Percentiles rank a stretch among this genome's conserved stretches.
These are phyloP conservation scores for Dysmachus trigonus DNA, from an alignment of 2,888 invertebrate genomes.

Conservation along the genomic window DNA sequence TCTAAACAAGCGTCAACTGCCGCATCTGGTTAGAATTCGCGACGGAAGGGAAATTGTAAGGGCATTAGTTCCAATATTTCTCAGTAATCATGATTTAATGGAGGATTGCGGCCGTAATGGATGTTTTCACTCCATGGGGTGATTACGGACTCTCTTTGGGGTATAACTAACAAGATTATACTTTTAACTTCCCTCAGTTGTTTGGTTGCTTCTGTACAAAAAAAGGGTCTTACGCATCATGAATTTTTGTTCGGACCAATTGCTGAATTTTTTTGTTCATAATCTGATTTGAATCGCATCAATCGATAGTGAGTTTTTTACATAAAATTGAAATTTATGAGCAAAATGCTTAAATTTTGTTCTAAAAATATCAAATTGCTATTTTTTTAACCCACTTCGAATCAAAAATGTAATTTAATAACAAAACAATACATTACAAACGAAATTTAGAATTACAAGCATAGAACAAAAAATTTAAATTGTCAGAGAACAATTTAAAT, in stretches of 20 bases:
- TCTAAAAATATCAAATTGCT: too few relatives aligned
- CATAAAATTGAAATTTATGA: too few relatives aligned
- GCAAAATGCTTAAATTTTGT: too few relatives aligned
- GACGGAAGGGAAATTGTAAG: not conserved
- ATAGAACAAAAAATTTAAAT: too few relatives aligned
- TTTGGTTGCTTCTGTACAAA: not conserved
- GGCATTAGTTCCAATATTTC: not conserved
- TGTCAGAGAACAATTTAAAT: too few relatives aligned
- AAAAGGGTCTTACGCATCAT: not conserved
- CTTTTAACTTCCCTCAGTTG: not conserved
- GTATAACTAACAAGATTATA: not conserved
- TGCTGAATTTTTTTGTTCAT: not conserved
- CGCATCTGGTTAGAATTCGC: constrained; percentile 5
- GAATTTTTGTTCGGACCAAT: not conserved
- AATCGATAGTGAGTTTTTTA: too few relatives aligned
- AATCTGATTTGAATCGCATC: not conserved
- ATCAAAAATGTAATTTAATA: too few relatives aligned
- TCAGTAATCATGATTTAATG: not conserved
- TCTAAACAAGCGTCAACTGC: not conserved
- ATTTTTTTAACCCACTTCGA: too few relatives aligned
- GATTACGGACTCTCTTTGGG: not conserved
- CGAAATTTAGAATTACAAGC: too few relatives aligned
- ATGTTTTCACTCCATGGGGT: not conserved
- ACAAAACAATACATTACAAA: too few relatives aligned
- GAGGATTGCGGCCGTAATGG: not conserved